Percentiles rank a stretch among this genome's conserved stretches.
These are phyloP conservation scores for Lampropteryx suffumata DNA, from an alignment of 2,888 invertebrate genomes.

Conservation along the genomic window DNA sequence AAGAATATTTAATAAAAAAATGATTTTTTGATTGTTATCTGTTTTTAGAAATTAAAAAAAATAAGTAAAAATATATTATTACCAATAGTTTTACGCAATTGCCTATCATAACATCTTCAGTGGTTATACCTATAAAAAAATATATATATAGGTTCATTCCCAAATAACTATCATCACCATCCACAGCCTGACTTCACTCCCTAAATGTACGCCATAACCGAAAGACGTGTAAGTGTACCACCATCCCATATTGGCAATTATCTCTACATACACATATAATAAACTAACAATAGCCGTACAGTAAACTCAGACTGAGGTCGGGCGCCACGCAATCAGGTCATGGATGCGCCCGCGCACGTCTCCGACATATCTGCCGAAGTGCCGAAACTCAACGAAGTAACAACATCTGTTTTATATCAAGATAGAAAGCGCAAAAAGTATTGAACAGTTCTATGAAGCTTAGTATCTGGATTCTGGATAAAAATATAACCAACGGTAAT, in stretches of 20 bases:
- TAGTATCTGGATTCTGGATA: background rate
- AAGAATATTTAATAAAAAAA: too few relatives aligned
- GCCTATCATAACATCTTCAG: too few relatives aligned
- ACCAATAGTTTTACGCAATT: too few relatives aligned
- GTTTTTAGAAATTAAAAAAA: too few relatives aligned
- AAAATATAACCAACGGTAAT: too few relatives aligned
- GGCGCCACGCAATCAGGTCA: conserved; percentile 67
- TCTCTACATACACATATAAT: conserved; percentile 9
- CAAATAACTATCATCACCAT: too few relatives aligned
- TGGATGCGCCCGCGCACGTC: conserved; percentile 60
- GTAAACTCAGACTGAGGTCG: conserved; percentile 53
- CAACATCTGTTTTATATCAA: conserved; percentile 15
- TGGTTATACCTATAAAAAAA: too few relatives aligned
- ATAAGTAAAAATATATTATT: too few relatives aligned
- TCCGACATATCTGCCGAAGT: conserved; percentile 27
- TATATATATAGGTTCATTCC: too few relatives aligned
- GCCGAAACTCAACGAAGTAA: conserved; percentile 5
- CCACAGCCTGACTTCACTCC: too few relatives aligned
- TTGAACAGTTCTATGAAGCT: background rate
- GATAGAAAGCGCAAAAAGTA: conserved; percentile 1
- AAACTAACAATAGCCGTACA: conserved; percentile 41
- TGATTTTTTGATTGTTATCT: too few relatives aligned
- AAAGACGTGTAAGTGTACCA: background rate
- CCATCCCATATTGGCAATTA: conserved; percentile 6
- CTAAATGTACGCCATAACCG: too few relatives aligned